These are phyloP conservation scores for Cladorhizidae sp. DNA, from an alignment of 37 sponge, comb jelly and placozoan species.

Conservation along the genomic window DNA sequence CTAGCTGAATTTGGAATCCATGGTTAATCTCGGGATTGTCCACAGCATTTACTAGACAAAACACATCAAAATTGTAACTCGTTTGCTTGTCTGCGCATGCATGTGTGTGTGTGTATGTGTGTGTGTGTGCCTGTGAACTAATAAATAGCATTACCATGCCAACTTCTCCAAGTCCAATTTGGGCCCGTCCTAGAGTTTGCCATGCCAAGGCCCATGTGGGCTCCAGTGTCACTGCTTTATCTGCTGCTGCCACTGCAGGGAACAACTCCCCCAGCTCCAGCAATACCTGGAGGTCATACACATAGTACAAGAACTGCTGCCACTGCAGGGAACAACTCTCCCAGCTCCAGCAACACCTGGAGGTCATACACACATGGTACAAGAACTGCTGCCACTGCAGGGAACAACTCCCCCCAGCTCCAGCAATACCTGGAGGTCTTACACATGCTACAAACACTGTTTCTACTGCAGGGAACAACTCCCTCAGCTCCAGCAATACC, in stretches of 20 bases:
- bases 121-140: not conserved
- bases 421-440: constrained; percentile 51
- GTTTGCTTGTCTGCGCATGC: not conserved
- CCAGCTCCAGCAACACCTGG: constrained; percentile 67
- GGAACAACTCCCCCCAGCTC: constrained; percentile 85
- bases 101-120: not conserved
- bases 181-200: constrained; percentile 90
- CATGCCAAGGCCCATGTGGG: constrained; percentile 69
- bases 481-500: constrained; percentile 72
- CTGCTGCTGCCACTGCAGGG: constrained; percentile 85
- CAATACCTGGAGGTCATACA: constrained; percentile 52
- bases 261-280: constrained; percentile 81
- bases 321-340: constrained; percentile 90
- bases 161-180: constrained; percentile 89
- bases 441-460: too few relatives aligned
- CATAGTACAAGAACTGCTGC: too few relatives aligned
- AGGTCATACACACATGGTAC: too few relatives aligned
- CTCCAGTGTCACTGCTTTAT: constrained; percentile 62
- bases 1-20: too few relatives aligned
- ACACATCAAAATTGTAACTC: too few relatives aligned
- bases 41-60: too few relatives aligned
- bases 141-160: constrained; percentile 49
- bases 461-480: constrained; percentile 88
- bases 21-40: too few relatives aligned
- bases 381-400: constrained; percentile 84